Percentiles rank a stretch among this genome's conserved stretches.
Evolutionary conservation across 2,888 invertebrate species (phyloP).

Genomic region (Panzeria rudis): DNA sequence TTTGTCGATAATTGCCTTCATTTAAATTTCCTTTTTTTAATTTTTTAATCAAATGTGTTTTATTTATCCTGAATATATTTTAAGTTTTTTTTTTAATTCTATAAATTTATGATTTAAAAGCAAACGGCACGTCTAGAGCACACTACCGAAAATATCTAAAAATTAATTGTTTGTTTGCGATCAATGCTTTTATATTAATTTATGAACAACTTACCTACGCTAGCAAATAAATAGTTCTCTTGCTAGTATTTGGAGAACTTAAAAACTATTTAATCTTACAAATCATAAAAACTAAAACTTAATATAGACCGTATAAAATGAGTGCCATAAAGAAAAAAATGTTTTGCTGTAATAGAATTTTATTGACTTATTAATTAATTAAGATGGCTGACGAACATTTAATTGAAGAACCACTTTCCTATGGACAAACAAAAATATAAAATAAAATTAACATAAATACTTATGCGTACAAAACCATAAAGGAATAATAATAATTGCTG

Average conservation of each 20-base stretch:
- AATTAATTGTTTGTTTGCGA: neutral
- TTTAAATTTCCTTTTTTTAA: neutral
- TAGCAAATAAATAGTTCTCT: no score
- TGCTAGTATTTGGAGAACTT: no score
- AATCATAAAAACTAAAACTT: slow-evolving; percentile 1
- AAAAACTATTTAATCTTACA: neutral
- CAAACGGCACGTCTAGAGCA: neutral
- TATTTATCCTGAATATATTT: neutral
- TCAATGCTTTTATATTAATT: slow-evolving; percentile 1
- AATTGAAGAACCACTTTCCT: no score
- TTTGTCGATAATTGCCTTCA: neutral
- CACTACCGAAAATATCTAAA: neutral
- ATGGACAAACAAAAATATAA: neutral
- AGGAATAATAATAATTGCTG: no score
- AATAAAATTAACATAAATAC: neutral
- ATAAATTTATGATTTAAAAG: neutral
- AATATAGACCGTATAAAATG: neutral
- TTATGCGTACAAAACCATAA: neutral
- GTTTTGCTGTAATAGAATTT: no score
- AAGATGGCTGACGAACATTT: no score
- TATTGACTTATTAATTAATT: no score
- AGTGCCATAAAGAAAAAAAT: neutral
- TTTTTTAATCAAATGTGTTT: no score
- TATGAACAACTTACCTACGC: neutral
- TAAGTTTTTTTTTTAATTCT: neutral